Percentiles rank a stretch among this genome's conserved stretches.
These are phyloP conservation scores for Eustalomyia histrio DNA, from an alignment of 2,888 invertebrate genomes.

Conservation along the genomic window DNA sequence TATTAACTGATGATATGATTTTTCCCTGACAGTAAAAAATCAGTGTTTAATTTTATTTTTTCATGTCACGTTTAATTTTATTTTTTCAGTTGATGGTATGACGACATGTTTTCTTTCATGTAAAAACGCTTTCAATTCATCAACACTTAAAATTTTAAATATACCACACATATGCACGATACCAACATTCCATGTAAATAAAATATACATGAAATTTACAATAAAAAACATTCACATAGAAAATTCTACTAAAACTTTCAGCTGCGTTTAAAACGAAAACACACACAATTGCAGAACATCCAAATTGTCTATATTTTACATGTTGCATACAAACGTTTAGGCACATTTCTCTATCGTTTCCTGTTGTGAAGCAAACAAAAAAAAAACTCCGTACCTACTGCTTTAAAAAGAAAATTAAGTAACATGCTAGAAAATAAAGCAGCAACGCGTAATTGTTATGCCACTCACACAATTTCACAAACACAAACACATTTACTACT, in stretches of 20 bases:
- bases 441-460: slow-evolving; percentile 44
- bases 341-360: slow-evolving; percentile 44
- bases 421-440: background rate
- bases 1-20: too few relatives aligned
- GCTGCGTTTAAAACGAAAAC: slow-evolving; percentile 15
- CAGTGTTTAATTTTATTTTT: background rate
- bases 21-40: background rate
- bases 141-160: slow-evolving; percentile 2
- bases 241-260: slow-evolving; percentile 12
- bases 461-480: slow-evolving; percentile 40
- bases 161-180: background rate
- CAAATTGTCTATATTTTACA: slow-evolving; percentile 33
- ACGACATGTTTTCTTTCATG: slow-evolving; percentile 25
- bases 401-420: background rate
- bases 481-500: slow-evolving; percentile 12
- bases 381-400: background rate
- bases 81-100: slow-evolving; percentile 16
- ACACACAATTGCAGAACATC: background rate
- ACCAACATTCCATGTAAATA: background rate
- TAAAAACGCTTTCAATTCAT: slow-evolving; percentile 21
- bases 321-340: slow-evolving; percentile 30
- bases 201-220: background rate
- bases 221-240: background rate
- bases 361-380: background rate
- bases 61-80: slow-evolving; percentile 47